These are phyloP conservation scores for Heliconius aoede DNA, from an alignment of 2,888 invertebrate genomes.

Conservation along the genomic window DNA sequence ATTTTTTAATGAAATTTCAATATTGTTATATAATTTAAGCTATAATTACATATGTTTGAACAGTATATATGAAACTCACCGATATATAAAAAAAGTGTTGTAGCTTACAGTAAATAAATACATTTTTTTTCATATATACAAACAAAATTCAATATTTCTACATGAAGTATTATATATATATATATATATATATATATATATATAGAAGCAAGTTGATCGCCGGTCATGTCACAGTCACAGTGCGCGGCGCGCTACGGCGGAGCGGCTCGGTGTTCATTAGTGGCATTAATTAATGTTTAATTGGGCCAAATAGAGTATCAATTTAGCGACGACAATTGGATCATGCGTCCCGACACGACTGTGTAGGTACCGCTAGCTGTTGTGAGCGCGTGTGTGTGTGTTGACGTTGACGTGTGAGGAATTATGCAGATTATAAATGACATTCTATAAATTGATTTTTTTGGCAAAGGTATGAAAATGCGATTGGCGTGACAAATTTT, in stretches of 20 bases:
- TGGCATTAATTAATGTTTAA: conserved; percentile 81
- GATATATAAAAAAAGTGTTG: too few relatives aligned
- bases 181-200: too few relatives aligned
- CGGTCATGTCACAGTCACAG: conserved; percentile 44
- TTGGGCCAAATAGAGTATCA: conserved; percentile 82
- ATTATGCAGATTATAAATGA: background rate
- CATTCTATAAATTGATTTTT: too few relatives aligned
- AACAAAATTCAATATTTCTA: too few relatives aligned
- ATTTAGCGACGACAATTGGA: conserved; percentile 80
- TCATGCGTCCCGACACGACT: conserved; percentile 65
- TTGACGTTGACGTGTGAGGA: background rate
- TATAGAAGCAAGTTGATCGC: conserved; percentile 44
- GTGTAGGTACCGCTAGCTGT: conserved; percentile 16
- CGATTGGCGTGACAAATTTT: too few relatives aligned
- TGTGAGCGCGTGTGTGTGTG: background rate
- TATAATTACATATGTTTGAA: background rate
- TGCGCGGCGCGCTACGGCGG: conserved; percentile 55
- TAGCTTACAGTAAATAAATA: too few relatives aligned
- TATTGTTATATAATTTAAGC: background rate
- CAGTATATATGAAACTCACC: background rate
- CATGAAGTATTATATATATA: too few relatives aligned
- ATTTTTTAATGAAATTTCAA: background rate
- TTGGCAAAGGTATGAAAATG: too few relatives aligned
- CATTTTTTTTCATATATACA: too few relatives aligned
- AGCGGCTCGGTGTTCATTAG: conserved; percentile 77